A percentile compares a stretch with the other conserved stretches of the same genome.
phyloP scores from a whole-genome alignment of 2,797 vertebrate genomes.

The Rhadinocentrus ornatus region DNA sequence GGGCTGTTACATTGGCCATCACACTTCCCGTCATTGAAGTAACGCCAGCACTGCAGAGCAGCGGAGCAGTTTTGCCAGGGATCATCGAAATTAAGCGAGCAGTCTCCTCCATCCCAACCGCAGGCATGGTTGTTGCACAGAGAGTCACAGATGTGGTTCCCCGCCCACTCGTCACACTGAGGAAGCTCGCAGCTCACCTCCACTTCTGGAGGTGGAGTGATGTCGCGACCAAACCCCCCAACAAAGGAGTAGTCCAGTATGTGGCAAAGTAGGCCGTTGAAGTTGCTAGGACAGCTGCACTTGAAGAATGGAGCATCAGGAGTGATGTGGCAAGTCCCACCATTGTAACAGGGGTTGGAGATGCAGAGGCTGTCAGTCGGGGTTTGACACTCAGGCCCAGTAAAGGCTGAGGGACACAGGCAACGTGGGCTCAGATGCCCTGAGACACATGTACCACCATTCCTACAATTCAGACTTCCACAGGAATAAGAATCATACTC shows the following conservation, averaged over 20 bases:
- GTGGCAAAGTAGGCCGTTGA: conserved; percentile 97
- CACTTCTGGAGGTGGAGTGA: conserved; percentile 86
- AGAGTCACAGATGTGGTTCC: conserved; percentile 91
- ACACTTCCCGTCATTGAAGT: conserved; percentile 94
- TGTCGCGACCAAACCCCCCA: conserved; percentile 90
- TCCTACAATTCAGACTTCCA: conserved; percentile 89
- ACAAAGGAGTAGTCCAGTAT: conserved; percentile 92
- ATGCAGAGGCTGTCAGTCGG: conserved; percentile 89
- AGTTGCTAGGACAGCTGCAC: conserved; percentile 92
- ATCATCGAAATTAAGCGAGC: conserved; percentile 96
- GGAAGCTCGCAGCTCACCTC: conserved; percentile 88
- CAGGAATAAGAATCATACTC: conserved; percentile 92
- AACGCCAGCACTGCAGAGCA: conserved; percentile 96
- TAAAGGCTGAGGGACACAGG: conserved; percentile 87
- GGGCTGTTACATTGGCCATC: conserved; percentile 93
- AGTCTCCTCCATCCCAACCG: conserved; percentile 96
- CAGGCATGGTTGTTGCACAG: conserved; percentile 95
- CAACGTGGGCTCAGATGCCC: conserved; percentile 89
- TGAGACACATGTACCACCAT: conserved; percentile 92
- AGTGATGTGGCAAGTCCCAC: conserved; percentile 90
- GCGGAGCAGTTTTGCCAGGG: conserved; percentile 98
- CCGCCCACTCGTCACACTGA: conserved; percentile 86
- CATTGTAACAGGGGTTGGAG: conserved; percentile 94
- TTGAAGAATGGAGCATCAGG: conserved; percentile 89
- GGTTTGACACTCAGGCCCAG: conserved; percentile 91